Percentiles rank a stretch among this genome's conserved stretches.
Conservation (phyloP, 2,888 invertebrate genomes). For the Euproctis similis region DNA sequence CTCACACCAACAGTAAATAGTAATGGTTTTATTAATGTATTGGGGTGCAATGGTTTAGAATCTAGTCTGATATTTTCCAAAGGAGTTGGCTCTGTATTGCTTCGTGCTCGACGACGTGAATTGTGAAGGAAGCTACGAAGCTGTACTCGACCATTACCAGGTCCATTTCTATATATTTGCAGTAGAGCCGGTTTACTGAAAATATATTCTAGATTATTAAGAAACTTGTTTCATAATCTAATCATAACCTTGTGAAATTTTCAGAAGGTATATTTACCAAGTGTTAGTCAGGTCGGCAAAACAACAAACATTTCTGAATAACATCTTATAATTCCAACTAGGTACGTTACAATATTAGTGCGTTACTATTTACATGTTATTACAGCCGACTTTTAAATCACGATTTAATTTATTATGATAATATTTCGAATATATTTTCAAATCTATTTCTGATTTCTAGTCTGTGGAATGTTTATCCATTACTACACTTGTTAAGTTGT, state of each 20-base stretch:
- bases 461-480: too few relatives aligned
- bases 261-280: conserved; percentile 33
- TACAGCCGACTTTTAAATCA: too few relatives aligned
- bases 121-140: conserved; percentile 54
- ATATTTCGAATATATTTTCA: too few relatives aligned
- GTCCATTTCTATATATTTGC: conserved; percentile 24
- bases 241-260: neutral
- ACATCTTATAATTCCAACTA: conserved; percentile 55
- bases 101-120: conserved; percentile 29
- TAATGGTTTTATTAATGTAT: conserved; percentile 76
- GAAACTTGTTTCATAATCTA: neutral
- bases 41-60: conserved; percentile 53
- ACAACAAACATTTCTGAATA: conserved; percentile 57
- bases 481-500: too few relatives aligned
- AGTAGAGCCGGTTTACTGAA: conserved; percentile 36
- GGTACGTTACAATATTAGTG: too few relatives aligned
- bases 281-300: conserved; percentile 50
- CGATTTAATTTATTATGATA: too few relatives aligned
- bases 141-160: conserved; percentile 34
- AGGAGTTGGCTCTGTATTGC: conserved; percentile 42
- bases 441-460: too few relatives aligned
- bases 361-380: too few relatives aligned
- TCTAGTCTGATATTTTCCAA: conserved; percentile 57
- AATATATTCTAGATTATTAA: conserved; percentile 4
- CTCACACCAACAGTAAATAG: conserved; percentile 80